These are phyloP conservation scores for Eustalomyia histrio DNA, from an alignment of 2,888 invertebrate species.

Conservation along the genomic window DNA sequence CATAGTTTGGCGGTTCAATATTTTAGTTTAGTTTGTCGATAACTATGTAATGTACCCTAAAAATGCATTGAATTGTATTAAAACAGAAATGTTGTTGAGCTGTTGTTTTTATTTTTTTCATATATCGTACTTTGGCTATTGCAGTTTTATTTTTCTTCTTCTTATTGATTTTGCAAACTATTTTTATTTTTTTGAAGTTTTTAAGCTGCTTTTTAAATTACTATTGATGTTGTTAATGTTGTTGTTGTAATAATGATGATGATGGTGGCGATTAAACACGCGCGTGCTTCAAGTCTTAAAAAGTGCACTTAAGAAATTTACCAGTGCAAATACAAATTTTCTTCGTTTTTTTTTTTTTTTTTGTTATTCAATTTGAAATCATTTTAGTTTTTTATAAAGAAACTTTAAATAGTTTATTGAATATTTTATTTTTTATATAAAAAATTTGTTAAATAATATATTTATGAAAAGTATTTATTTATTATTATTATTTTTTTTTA, in stretches of 20 bases:
- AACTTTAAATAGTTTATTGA: neutral
- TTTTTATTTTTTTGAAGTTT: neutral
- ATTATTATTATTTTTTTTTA: neutral
- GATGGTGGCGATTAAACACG: slow-evolving; percentile 10
- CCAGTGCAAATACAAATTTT: neutral
- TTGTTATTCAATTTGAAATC: neutral
- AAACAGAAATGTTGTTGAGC: slow-evolving; percentile 59
- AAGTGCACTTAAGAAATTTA: neutral
- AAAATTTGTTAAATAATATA: neutral
- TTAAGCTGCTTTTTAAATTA: slow-evolving; percentile 24
- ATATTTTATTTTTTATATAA: neutral
- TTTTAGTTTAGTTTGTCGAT: slow-evolving; percentile 43
- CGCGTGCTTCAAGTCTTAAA: slow-evolving; percentile 16
- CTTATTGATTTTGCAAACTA: slow-evolving; percentile 34
- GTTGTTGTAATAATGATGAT: slow-evolving; percentile 11
- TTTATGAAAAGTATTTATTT: neutral
- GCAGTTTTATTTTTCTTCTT: slow-evolving; percentile 12
- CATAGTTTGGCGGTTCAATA: slow-evolving; percentile 52
- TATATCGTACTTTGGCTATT: slow-evolving; percentile 28
- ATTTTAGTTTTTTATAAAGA: neutral
- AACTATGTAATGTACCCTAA: slow-evolving; percentile 53
- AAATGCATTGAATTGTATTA: slow-evolving; percentile 62
- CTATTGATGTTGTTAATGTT: neutral
- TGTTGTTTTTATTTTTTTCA: slow-evolving; percentile 12
- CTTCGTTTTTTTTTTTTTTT: neutral